Evolutionary conservation across 2,113 vertebrate species (phyloP).

Genomic region (Cryptomyrus ogoouensis): DNA sequence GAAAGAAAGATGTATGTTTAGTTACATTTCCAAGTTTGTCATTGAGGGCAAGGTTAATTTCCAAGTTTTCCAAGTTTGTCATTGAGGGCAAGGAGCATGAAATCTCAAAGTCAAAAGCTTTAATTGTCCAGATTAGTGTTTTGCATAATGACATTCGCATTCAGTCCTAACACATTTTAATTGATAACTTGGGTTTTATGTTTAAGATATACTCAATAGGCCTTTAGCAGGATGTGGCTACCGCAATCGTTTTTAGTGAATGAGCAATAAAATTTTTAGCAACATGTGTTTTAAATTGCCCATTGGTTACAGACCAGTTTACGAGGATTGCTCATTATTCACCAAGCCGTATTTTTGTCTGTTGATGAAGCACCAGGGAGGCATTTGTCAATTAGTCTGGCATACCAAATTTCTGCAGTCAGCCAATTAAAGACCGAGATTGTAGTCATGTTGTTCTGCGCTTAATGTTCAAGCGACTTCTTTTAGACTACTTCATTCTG

Average conservation of each 20-base stretch:
- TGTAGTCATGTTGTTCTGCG: background rate
- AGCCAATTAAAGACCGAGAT: constrained; percentile 6
- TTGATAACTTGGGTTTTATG: background rate
- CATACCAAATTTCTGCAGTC: constrained; percentile 48
- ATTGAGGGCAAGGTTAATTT: background rate
- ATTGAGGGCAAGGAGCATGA: background rate
- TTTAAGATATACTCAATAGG: constrained; percentile 11
- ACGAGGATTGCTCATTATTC: constrained; percentile 63
- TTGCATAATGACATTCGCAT: background rate
- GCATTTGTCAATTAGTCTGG: constrained; percentile 60
- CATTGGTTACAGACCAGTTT: constrained; percentile 67
- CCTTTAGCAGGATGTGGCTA: constrained; percentile 8
- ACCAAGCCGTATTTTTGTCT: constrained; percentile 50
- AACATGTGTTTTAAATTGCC: constrained; percentile 70
- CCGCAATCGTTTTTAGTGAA: background rate
- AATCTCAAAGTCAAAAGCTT: background rate
- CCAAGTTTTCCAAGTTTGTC: background rate
- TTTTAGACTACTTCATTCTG: background rate
- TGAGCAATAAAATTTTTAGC: constrained; percentile 51
- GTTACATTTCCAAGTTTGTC: constrained; percentile 26
- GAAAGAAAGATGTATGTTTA: constrained; percentile 26
- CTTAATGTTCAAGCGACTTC: background rate
- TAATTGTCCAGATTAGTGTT: background rate
- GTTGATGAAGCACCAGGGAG: constrained; percentile 67
- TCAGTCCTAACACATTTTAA: background rate